phyloP scores from a whole-genome alignment of 2,113 vertebrate genomes.

The Burhinus oedicnemus region DNA sequence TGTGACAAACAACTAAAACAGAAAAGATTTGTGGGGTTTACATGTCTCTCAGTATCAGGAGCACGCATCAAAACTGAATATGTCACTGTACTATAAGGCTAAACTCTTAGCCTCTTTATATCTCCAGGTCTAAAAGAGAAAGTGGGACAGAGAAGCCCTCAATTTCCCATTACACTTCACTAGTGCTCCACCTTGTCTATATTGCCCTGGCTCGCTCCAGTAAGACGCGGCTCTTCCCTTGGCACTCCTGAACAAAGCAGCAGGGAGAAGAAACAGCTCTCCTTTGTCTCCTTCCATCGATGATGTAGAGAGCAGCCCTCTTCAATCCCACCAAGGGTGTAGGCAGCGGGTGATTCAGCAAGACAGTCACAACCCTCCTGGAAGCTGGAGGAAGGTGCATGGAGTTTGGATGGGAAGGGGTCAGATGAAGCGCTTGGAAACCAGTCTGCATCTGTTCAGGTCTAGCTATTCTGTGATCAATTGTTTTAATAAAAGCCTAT shows the following conservation, averaged over 20 bases:
- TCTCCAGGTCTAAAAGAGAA: not conserved
- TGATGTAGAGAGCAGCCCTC: not conserved
- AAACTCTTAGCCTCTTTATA: not conserved
- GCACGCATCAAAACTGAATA: not conserved
- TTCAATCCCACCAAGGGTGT: not conserved
- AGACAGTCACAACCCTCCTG: not conserved
- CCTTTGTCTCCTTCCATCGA: not conserved
- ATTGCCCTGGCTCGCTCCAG: fast-evolving
- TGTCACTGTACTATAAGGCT: not conserved
- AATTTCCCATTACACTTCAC: not conserved
- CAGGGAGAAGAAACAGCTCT: not conserved
- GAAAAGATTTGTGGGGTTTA: slow-evolving; percentile 11
- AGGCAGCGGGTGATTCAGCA: not conserved
- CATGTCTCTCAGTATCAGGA: not conserved
- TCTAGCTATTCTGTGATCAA: not conserved
- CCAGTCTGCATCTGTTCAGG: not conserved
- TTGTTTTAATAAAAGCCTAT: not conserved
- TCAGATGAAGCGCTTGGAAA: not conserved
- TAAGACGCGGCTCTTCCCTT: not conserved
- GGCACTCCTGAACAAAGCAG: not conserved
- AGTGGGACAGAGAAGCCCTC: not conserved
- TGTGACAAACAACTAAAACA: not conserved
- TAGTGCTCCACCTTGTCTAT: not conserved
- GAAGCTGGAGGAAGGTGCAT: not conserved
- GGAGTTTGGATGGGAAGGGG: not conserved